A percentile compares a stretch with the other conserved stretches of the same genome.
phyloP scores from a whole-genome alignment of 2,888 invertebrate species.

The Volucella bombylans region DNA sequence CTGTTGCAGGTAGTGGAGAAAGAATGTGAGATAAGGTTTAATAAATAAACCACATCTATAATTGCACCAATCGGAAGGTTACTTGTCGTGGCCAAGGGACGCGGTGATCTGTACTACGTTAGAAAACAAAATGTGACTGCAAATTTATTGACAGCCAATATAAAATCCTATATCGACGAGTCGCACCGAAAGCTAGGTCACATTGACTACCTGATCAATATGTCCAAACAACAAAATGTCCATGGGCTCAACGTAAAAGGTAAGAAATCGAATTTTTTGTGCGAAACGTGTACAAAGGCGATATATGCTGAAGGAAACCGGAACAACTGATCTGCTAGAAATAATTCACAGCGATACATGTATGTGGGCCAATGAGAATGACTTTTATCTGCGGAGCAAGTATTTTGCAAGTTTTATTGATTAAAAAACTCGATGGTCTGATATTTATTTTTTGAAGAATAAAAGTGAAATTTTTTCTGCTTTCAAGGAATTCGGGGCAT shows the following conservation, averaged over 20 bases:
- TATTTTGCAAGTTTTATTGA: too few species aligned
- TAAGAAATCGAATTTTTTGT: not conserved
- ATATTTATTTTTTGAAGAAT: too few species aligned
- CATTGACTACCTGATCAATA: not conserved
- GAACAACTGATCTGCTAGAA: not conserved
- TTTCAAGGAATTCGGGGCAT: too few species aligned
- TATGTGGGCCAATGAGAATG: too few species aligned
- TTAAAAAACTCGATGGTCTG: too few species aligned
- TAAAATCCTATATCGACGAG: not conserved
- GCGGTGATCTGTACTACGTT: not conserved
- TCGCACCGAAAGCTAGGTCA: not conserved
- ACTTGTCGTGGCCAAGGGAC: not conserved
- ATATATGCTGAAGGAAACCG: not conserved
- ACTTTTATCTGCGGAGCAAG: too few species aligned
- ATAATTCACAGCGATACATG: too few species aligned
- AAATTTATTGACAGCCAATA: not conserved
- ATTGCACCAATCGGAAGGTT: not conserved
- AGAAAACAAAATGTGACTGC: not conserved
- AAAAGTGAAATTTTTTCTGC: too few species aligned
- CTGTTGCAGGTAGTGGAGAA: slow-evolving; percentile 8
- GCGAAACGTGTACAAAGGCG: too few species aligned
- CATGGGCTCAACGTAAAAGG: not conserved
- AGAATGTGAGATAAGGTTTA: not conserved
- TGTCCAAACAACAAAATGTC: too few species aligned
- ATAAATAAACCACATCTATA: not conserved